Evolutionary conservation across 2,113 vertebrate species (phyloP).

Genomic region (Pterocles gutturalis): DNA sequence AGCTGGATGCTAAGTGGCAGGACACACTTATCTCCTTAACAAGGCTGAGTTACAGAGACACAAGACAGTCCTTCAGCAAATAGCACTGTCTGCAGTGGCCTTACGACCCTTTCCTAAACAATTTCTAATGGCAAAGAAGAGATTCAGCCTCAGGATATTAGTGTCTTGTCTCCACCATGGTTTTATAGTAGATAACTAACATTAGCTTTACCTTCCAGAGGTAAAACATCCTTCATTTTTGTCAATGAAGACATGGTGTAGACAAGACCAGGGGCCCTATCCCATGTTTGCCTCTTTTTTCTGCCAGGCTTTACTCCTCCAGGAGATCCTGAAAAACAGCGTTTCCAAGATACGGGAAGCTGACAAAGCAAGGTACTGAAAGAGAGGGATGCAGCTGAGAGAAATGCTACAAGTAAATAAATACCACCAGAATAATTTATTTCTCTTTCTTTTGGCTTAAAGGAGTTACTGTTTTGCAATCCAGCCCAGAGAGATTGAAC

Average conservation of each 20-base stretch:
- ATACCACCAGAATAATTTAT: slow-evolving; percentile 41
- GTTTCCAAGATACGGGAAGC: background rate
- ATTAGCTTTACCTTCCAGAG: background rate
- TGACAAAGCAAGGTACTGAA: background rate
- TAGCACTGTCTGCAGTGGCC: background rate
- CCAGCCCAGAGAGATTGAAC: background rate
- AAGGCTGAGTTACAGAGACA: background rate
- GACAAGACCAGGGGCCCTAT: background rate
- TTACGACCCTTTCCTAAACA: background rate
- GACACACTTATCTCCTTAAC: background rate
- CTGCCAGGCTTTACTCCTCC: background rate
- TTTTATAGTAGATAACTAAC: background rate
- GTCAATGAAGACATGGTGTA: background rate
- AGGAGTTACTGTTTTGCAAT: background rate
- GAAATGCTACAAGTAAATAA: slow-evolving; percentile 53
- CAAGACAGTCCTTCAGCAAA: background rate
- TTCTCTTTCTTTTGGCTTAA: slow-evolving; percentile 59
- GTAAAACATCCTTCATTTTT: background rate
- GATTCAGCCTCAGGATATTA: background rate
- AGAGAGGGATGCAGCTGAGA: slow-evolving; percentile 28
- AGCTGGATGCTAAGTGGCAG: background rate
- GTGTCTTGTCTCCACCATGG: background rate
- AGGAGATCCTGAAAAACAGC: background rate
- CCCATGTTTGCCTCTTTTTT: background rate
- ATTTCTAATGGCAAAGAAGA: background rate